phyloP scores from a whole-genome alignment of 2,797 vertebrate species.

The Danio aesculapii region DNA sequence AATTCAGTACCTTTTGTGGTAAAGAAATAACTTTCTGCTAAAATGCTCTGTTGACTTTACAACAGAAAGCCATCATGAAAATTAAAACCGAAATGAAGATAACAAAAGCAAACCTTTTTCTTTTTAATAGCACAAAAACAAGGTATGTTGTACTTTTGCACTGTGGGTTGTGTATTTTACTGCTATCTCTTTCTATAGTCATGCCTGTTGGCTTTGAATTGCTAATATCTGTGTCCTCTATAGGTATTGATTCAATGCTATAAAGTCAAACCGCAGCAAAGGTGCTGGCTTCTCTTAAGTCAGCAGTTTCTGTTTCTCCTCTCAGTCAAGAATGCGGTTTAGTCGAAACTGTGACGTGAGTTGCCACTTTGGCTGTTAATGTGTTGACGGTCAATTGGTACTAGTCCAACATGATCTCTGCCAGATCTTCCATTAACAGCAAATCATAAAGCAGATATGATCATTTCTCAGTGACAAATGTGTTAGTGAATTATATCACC shows the following conservation, averaged over 20 bases:
- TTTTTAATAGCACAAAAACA: not conserved
- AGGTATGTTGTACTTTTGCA: not conserved
- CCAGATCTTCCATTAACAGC: conserved; percentile 24
- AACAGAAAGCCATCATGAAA: not conserved
- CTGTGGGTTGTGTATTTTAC: not conserved
- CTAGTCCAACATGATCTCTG: not conserved
- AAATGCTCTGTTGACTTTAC: not conserved
- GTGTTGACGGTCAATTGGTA: conserved; percentile 24
- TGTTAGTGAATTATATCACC: not conserved
- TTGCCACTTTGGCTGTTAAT: conserved; percentile 38
- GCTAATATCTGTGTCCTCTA: conserved; percentile 49
- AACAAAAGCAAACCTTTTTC: not conserved
- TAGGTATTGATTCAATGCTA: conserved; percentile 46
- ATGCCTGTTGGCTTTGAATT: not conserved
- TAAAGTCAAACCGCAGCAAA: conserved; percentile 54
- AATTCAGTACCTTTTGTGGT: not conserved
- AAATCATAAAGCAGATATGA: conserved; percentile 20
- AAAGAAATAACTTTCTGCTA: not conserved
- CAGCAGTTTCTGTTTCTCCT: conserved; percentile 56
- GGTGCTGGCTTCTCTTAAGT: conserved; percentile 41
- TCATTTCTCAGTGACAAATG: not conserved
- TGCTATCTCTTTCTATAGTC: not conserved
- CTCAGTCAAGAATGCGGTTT: conserved; percentile 21
- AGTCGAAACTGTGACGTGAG: conserved; percentile 26
- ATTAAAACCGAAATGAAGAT: not conserved